phyloP scores from a whole-genome alignment of 2,113 vertebrate genomes.

The Prunella himalayana region DNA sequence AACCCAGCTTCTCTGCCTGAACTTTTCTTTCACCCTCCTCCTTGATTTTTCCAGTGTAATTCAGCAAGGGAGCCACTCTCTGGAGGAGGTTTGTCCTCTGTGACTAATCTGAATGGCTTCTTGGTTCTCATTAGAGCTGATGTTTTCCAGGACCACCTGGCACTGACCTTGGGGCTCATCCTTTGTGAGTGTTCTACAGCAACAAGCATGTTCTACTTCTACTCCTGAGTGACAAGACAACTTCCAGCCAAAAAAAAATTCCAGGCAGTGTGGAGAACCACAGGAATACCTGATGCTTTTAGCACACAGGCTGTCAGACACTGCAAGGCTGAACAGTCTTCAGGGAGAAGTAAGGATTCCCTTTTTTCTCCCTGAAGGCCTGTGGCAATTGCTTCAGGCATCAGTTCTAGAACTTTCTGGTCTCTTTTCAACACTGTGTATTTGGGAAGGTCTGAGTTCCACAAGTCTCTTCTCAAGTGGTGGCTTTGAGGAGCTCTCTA shows the following conservation, averaged over 20 bases:
- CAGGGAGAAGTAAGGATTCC: background rate
- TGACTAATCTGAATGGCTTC: background rate
- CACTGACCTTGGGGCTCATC: background rate
- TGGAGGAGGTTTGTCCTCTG: background rate
- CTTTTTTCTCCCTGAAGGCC: background rate
- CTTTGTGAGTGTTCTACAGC: background rate
- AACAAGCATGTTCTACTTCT: background rate
- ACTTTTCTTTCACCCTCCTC: background rate
- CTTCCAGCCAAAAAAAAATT: background rate
- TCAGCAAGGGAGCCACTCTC: background rate
- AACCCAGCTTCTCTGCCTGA: background rate
- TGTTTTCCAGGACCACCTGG: background rate
- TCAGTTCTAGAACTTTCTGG: background rate
- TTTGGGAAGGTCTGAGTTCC: background rate
- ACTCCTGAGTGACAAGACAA: background rate
- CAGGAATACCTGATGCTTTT: background rate
- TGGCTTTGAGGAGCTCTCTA: background rate
- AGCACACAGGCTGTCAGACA: background rate
- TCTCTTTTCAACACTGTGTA: rapidly evolving
- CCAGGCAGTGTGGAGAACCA: background rate
- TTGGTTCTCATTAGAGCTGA: background rate
- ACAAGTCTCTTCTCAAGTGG: background rate
- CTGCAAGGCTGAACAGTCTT: background rate
- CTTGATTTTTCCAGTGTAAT: background rate
- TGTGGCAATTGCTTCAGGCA: background rate